Percentiles rank a stretch among this genome's conserved stretches.
phyloP scores from a whole-genome alignment of 2,113 vertebrate genomes.

The Cottus gobio region DNA sequence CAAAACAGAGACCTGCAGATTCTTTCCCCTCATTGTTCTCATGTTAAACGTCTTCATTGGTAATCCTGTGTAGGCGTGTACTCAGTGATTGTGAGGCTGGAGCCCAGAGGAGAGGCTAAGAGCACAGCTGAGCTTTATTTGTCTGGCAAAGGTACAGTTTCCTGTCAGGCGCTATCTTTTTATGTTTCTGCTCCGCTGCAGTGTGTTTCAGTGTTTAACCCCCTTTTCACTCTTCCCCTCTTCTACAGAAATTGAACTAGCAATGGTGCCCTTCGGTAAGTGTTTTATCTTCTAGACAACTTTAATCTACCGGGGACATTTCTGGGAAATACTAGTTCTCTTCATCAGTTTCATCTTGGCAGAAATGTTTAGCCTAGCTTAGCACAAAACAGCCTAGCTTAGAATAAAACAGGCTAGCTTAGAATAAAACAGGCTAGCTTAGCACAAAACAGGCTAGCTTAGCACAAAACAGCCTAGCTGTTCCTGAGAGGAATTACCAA shows the following conservation, averaged over 20 bases:
- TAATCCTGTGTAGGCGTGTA: constrained; percentile 91
- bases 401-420: not conserved
- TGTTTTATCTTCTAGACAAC: constrained; percentile 20
- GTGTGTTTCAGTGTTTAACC: constrained; percentile 45
- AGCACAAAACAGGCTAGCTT: not conserved
- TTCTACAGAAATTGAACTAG: constrained; percentile 94
- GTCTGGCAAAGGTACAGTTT: constrained; percentile 91
- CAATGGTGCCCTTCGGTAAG: constrained; percentile 92
- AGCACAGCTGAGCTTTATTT: constrained; percentile 98
- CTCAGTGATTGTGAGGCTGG: constrained; percentile 97
- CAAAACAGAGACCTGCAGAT: constrained; percentile 10
- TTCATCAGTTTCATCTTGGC: not conserved
- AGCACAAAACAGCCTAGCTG: not conserved
- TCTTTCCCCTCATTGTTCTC: constrained; percentile 48
- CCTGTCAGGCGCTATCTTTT: constrained; percentile 53
- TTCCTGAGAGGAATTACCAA: constrained; percentile 17
- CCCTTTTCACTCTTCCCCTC: constrained; percentile 63
- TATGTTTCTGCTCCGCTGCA: constrained; percentile 42
- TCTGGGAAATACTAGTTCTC: constrained; percentile 31
- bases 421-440: too few species aligned
- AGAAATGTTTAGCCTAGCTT: not conserved
- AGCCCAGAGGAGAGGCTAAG: constrained; percentile 97
- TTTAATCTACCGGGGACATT: constrained; percentile 15
- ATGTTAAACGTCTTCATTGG: constrained; percentile 72
- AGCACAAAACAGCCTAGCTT: not conserved